These are phyloP conservation scores for Sebastes diploproa DNA, from an alignment of 2,797 vertebrate species.

Conservation along the genomic window DNA sequence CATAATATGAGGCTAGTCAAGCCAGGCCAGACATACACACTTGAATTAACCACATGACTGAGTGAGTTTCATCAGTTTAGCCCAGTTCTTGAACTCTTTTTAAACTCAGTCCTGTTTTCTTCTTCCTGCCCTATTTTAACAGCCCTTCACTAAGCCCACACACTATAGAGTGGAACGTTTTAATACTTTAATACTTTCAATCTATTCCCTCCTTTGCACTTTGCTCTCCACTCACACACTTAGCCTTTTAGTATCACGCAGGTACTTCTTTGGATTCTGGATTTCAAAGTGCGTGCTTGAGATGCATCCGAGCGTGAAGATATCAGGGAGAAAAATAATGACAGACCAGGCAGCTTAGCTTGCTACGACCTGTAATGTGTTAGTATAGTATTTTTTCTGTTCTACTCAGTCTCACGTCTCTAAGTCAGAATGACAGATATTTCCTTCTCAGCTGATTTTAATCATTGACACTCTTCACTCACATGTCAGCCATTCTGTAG, in stretches of 20 bases:
- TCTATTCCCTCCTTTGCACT: conserved; percentile 4
- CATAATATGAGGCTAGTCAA: not conserved
- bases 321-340: conserved; percentile 46
- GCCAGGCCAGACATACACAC: not conserved
- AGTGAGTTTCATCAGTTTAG: conserved; percentile 15
- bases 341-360: conserved; percentile 56
- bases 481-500: conserved; percentile 20
- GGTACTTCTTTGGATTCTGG: conserved; percentile 10
- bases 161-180: not conserved
- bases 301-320: conserved; percentile 52
- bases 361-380: conserved; percentile 34
- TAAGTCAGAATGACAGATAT: conserved; percentile 29
- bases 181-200: conserved; percentile 33
- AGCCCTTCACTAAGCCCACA: not conserved
- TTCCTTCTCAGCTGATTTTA: conserved; percentile 33
- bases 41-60: not conserved
- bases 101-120: not conserved
- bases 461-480: not conserved
- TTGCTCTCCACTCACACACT: not conserved
- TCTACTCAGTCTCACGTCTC: conserved; percentile 9
- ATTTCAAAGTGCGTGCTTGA: conserved; percentile 40
- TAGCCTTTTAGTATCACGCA: conserved; percentile 1
- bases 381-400: not conserved
- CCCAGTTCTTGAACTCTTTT: not conserved
- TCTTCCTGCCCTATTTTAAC: conserved; percentile 8